These are phyloP conservation scores for Adoxophyes honmai DNA, from an alignment of 1,140 invertebrate genomes.

Conservation along the genomic window DNA sequence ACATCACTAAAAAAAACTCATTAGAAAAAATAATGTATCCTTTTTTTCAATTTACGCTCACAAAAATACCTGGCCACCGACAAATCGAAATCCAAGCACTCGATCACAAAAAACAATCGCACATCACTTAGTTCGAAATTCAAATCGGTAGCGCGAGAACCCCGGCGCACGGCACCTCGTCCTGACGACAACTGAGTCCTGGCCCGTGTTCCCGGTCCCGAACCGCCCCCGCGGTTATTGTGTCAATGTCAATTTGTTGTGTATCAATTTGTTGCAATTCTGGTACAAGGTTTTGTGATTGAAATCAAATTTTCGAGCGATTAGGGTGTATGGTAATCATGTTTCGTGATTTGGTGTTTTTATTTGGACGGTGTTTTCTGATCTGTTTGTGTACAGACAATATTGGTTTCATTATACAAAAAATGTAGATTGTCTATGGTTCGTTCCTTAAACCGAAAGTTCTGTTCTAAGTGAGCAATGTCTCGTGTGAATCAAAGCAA, in stretches of 20 bases:
- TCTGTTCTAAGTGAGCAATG: too few relatives aligned
- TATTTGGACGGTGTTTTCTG: too few relatives aligned
- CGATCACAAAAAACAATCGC: not conserved
- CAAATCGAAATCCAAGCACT: not conserved
- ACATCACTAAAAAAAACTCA: too few relatives aligned
- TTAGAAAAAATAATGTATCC: not conserved
- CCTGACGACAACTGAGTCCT: not conserved
- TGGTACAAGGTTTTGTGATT: too few relatives aligned
- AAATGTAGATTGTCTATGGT: too few relatives aligned
- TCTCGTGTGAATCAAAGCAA: too few relatives aligned
- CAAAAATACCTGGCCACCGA: not conserved
- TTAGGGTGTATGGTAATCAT: too few relatives aligned
- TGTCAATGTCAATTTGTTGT: constrained; percentile 12
- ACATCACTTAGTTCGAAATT: not conserved
- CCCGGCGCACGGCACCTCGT: not conserved
- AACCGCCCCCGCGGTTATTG: not conserved
- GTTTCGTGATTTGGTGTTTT: too few relatives aligned
- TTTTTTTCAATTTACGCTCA: not conserved
- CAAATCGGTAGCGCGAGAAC: not conserved
- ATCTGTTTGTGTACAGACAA: too few relatives aligned
- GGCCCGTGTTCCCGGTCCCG: not conserved
- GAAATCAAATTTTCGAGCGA: too few relatives aligned
- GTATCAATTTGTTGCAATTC: not conserved
- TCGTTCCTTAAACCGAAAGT: too few relatives aligned
- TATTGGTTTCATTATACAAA: too few relatives aligned